Conservation (phyloP, 2,113 vertebrate genomes). For the Trachemys scripta region DNA sequence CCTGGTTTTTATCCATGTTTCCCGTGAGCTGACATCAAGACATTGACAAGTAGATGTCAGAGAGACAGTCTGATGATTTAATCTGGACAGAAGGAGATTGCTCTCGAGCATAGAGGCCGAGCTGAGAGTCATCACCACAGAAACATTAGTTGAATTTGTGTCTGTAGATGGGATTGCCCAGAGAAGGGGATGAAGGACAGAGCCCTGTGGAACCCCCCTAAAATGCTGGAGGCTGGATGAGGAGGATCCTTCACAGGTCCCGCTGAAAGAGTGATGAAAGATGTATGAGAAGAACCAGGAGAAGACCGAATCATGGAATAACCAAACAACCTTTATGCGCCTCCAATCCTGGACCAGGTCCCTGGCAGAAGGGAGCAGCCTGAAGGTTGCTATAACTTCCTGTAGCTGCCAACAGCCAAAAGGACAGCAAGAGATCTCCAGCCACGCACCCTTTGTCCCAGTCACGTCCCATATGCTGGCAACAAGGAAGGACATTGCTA, state of each 20-base stretch:
- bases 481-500: fast-evolving
- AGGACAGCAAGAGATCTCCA: fast-evolving
- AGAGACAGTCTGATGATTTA: not conserved
- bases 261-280: not conserved
- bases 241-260: not conserved
- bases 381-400: not conserved
- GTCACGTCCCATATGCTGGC: not conserved
- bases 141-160: not conserved
- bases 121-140: not conserved
- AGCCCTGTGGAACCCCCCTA: not conserved
- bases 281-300: not conserved
- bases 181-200: not conserved
- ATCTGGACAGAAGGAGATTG: not conserved
- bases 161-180: not conserved
- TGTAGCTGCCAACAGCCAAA: not conserved
- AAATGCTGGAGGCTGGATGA: not conserved
- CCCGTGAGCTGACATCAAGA: not conserved
- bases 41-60: not conserved
- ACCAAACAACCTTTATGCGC: not conserved
- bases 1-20: not conserved
- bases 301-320: not conserved
- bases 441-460: not conserved
- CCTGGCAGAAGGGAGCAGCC: too few species aligned
- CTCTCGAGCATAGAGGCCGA: not conserved
- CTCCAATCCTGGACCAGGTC: not conserved